Base-by-base conservation (phyloP, 2,113 vertebrate species). In the Meriones unguiculatus region DNA sequence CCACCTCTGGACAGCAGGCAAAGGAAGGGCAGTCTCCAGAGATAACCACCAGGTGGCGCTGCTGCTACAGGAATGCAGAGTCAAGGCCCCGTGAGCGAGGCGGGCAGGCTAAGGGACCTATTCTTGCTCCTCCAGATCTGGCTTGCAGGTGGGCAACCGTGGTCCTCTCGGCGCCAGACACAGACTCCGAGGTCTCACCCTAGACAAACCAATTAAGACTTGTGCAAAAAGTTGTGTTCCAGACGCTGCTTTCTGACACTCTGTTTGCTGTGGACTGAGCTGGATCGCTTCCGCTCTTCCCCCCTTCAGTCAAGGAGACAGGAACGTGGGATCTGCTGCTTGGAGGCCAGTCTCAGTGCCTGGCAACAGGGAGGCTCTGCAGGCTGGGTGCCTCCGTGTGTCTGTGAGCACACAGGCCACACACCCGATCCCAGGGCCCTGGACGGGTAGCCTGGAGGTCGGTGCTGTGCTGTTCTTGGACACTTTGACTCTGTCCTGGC, bases 401-500 rank as follows among this genome's bases (percentile, higher is more conserved):
- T 62, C n/a, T 25, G 24, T 5, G 15, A 28, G 13, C 2, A n/a
- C 75, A 14, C 38, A n/a, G 41, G 78, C 28, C 25, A 24, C 64
- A 64, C 1, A 3, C 0, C 46, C 35, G 1, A 2, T 35, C 13
- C 8, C 38, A 10, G 24, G 64, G 57, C 46, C 1, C 4, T 0
- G 0, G 3, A 2, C 50, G 50, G 72, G 57, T 46, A 57, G 22
- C 38, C 96, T 89, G 94, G 95, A 96, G 59, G 95, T 80, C 38
- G 72, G 91, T 89, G 97, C 85, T 85, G 46, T 88, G 52, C 41
- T 94, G 91, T 93, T 95, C 97, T 89, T 95, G 85, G 95, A 97
- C 73, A 96, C 92, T 95, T 96, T 41, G 52, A 86, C 94, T 97
- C 97, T 4, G 0, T 94, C 82, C 91, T 96, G 76, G 84, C 73